Evolutionary conservation across 2,113 vertebrate species (phyloP).

Genomic region (Siniperca chuatsi): DNA sequence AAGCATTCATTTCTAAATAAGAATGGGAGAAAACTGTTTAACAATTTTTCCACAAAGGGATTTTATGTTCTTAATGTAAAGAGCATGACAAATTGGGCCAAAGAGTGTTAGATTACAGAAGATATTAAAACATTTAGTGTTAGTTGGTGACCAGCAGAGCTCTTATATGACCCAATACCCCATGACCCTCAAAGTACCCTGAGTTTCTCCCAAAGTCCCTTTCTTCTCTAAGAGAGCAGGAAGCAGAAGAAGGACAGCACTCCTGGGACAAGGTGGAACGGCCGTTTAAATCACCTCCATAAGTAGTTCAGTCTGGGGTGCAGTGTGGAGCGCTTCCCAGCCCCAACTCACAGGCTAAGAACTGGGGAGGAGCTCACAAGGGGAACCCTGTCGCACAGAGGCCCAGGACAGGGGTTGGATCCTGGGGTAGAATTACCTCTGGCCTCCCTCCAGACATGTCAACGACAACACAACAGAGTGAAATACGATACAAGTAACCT

Average conservation of each 20-base stretch:
- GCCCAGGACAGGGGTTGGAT: conserved; percentile 74
- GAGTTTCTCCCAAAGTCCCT: conserved; percentile 28
- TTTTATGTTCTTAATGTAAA: neutral
- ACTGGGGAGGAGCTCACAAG: conserved; percentile 69
- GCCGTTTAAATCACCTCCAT: conserved; percentile 71
- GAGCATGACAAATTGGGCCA: conserved; percentile 19
- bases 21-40: neutral
- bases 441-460: conserved; percentile 74
- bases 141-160: conserved; percentile 20
- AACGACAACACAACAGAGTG: conserved; percentile 46
- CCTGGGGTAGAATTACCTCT: conserved; percentile 77
- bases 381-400: conserved; percentile 76
- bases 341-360: conserved; percentile 43
- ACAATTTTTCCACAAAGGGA: neutral
- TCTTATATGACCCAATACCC: conserved; percentile 38
- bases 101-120: conserved; percentile 29
- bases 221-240: conserved; percentile 55
- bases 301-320: conserved; percentile 73
- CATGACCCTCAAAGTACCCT: conserved; percentile 27
- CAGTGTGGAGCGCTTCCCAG: conserved; percentile 55
- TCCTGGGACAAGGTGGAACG: conserved; percentile 67
- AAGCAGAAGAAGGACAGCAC: conserved; percentile 71
- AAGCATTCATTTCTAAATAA: neutral
- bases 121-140: conserved; percentile 5
- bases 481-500: conserved; percentile 23